A percentile compares a stretch with the other conserved stretches of the same genome.
These are phyloP conservation scores for Darevskia nairensis DNA, from an alignment of 2,797 vertebrate species.

Conservation along the genomic window DNA sequence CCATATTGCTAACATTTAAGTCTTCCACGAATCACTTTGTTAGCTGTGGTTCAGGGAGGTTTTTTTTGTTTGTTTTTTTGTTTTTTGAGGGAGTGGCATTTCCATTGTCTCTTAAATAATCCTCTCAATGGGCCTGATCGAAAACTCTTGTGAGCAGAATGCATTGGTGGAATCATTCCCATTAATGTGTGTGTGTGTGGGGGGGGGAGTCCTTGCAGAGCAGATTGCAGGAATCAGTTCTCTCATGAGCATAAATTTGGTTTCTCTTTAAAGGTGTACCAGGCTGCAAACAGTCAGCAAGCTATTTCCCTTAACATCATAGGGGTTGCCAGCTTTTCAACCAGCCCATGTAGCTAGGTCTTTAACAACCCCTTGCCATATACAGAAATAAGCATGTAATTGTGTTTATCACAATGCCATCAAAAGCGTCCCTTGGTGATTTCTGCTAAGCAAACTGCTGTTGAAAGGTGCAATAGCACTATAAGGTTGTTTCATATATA, in stretches of 20 bases:
- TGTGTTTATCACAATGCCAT: neutral
- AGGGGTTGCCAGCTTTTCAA: neutral
- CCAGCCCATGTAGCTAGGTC: too few species aligned
- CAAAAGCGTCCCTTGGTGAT: neutral
- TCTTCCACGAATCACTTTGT: neutral
- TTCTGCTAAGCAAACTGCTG: neutral
- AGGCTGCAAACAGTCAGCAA: fast-evolving
- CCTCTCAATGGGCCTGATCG: neutral
- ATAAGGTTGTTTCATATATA: neutral
- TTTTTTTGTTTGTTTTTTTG: neutral
- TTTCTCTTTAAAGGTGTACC: neutral
- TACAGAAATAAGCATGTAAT: neutral
- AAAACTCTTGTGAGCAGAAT: neutral
- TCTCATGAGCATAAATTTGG: neutral
- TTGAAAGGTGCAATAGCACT: neutral
- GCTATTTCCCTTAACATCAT: neutral
- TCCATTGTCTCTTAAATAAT: neutral
- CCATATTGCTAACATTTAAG: neutral
- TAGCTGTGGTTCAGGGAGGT: neutral
- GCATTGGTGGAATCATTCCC: neutral
- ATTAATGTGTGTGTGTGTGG: too few species aligned
- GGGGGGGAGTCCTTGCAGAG: neutral
- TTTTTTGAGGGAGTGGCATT: neutral
- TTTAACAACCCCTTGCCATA: neutral
- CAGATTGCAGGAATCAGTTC: neutral